Conservation (phyloP, 2,797 vertebrate species). For the Miichthys miiuy region DNA sequence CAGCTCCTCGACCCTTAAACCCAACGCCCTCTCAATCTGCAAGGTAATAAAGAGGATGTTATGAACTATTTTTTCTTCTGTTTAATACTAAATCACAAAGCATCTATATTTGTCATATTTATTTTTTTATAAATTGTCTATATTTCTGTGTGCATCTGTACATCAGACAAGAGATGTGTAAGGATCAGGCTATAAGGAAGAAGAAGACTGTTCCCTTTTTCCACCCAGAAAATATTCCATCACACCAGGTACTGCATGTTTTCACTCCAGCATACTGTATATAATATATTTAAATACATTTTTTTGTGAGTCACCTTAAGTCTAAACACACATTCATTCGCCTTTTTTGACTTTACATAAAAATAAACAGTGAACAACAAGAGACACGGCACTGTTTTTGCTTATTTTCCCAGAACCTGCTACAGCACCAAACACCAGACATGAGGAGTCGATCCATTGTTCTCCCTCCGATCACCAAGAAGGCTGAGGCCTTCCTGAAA, state of each 20-base stretch:
- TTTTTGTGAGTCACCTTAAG: background rate
- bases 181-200: slow-evolving; percentile 82
- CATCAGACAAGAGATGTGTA: slow-evolving; percentile 82
- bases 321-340: background rate
- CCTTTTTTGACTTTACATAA: background rate
- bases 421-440: slow-evolving; percentile 69
- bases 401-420: slow-evolving; percentile 40
- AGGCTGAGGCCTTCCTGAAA: slow-evolving; percentile 33
- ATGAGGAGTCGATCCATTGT: slow-evolving; percentile 75
- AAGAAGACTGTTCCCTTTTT: slow-evolving; percentile 87
- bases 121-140: no score
- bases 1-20: slow-evolving; percentile 63
- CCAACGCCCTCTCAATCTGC: slow-evolving; percentile 63
- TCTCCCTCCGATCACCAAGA: slow-evolving; percentile 76
- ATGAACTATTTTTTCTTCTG: background rate
- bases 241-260: slow-evolving; percentile 59
- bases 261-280: background rate
- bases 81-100: background rate
- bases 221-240: slow-evolving; percentile 82
- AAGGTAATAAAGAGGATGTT: slow-evolving; percentile 57
- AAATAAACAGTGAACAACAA: background rate
- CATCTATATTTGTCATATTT: background rate
- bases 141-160: slow-evolving; percentile 14
- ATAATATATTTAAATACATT: background rate
- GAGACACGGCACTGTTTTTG: no score